Conservation (phyloP, 2,888 invertebrate genomes). For the Orchesellides sinensis region DNA sequence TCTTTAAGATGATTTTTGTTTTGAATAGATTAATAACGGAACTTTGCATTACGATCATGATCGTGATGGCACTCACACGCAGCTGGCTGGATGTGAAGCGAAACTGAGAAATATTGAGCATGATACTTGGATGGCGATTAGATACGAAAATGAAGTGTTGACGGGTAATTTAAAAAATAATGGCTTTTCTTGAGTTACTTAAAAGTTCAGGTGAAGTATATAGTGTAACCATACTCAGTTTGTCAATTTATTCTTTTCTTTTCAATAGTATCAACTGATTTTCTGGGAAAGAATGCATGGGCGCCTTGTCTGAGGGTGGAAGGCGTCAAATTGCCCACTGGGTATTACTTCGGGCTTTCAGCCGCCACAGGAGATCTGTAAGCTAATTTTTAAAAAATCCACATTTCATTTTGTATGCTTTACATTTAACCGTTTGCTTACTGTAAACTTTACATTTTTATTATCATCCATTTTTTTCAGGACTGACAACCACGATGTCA, state of each 20-base stretch:
- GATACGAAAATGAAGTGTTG: conserved; percentile 93
- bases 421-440: neutral
- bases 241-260: conserved; percentile 65
- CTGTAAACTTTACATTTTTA: neutral
- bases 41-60: conserved; percentile 98
- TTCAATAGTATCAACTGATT: conserved; percentile 89
- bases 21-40: conserved; percentile 88
- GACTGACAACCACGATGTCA: conserved; percentile 96
- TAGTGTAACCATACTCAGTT: conserved; percentile 76
- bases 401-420: neutral
- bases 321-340: conserved; percentile 94
- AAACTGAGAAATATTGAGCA: conserved; percentile 94
- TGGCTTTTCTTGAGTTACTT: no score
- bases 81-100: conserved; percentile 97
- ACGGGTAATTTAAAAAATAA: conserved; percentile 77
- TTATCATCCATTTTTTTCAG: conserved; percentile 20
- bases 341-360: conserved; percentile 95
- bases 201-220: no score
- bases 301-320: conserved; percentile 93
- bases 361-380: conserved; percentile 96
- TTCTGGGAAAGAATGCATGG: conserved; percentile 95
- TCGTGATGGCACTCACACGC: conserved; percentile 98
- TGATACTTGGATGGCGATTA: conserved; percentile 92
- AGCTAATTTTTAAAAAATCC: neutral
- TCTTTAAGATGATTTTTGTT: neutral